Evolutionary conservation across 2,797 vertebrate species (phyloP).

Genomic region (Glossophaga mutica): DNA sequence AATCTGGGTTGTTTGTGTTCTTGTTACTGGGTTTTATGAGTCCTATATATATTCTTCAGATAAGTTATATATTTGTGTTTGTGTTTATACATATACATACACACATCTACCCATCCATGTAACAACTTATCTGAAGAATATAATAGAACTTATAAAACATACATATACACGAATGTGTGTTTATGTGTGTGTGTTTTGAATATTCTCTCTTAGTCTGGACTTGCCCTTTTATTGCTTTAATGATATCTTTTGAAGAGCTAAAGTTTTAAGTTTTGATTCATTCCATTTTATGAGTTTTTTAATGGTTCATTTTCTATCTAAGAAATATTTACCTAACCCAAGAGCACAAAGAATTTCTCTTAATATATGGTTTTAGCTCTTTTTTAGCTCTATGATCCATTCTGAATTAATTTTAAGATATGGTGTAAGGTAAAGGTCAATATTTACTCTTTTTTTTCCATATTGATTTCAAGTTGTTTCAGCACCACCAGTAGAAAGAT

Average conservation of each 20-base stretch:
- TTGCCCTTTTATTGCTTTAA: not conserved
- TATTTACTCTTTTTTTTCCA: not conserved
- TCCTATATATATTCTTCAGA: not conserved
- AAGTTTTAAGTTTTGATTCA: not conserved
- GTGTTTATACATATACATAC: not conserved
- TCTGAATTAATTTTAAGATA: slow-evolving; percentile 5
- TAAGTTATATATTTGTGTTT: not conserved
- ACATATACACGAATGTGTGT: not conserved
- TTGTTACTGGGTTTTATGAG: not conserved
- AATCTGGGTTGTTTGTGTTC: not conserved
- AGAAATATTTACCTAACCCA: not conserved
- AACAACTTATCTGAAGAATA: not conserved
- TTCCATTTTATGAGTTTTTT: not conserved
- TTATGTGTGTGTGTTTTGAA: not conserved
- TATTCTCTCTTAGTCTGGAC: not conserved
- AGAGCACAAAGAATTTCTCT: not conserved
- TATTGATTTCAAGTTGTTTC: slow-evolving; percentile 8
- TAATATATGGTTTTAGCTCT: not conserved
- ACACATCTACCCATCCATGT: not conserved
- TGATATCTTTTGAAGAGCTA: not conserved
- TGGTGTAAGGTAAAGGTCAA: not conserved
- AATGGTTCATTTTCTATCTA: not conserved
- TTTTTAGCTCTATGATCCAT: not conserved
- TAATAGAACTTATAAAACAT: not conserved
- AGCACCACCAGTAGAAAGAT: not conserved